Base-by-base conservation (phyloP, 1,140 invertebrate species). In the Plectrocnemia conspersa region DNA sequence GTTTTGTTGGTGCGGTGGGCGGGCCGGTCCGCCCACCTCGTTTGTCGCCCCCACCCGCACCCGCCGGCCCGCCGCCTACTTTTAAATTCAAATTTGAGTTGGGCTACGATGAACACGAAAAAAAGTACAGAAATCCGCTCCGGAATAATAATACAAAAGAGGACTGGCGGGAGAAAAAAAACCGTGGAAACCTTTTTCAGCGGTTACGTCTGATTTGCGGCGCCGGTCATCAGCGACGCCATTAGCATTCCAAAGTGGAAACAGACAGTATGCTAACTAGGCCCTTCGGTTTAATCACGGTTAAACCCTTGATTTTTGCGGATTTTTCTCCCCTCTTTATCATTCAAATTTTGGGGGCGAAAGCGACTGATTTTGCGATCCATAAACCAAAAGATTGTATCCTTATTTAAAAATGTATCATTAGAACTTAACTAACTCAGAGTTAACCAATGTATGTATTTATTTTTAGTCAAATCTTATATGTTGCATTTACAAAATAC, bases 61-160 rank as follows among this genome's bases (percentile, higher is more conserved):
- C 35, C 32, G 33, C 47, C 33, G 33, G 27, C 5, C 35, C 35
- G 13, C 5, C 32, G 47, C 47, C 47, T 50, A 56, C 41, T 57
- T 57, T 57, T 52, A 57, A 57, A 57, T 57, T 57, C 55, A 57
- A 57, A 57, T 57, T 24, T 27, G n/a, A n/a, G n/a, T n/a, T n/a
- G n/a, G n/a, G 15, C 40, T 10, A 21, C n/a, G 2, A 10, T 19
- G 11, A 2, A 2, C n/a, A 9, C 15, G 36, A 40, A 40, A 15
- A 40, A 40, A 40, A 16, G 11, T 5, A 19, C 15, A 40, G 36
- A 10, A 9, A 19, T 22, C 3, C 10, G 18, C 2, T n/a, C 6
- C 36, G 24, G 33, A 29, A 32, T n/a, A 22, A 47, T 13, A 18
- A 15, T 5, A 18, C 4, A 41, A 41, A 41, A 7, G 5, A 7